Conservation (phyloP, 2,797 vertebrate genomes). For the Cheirogaleus major region DNA sequence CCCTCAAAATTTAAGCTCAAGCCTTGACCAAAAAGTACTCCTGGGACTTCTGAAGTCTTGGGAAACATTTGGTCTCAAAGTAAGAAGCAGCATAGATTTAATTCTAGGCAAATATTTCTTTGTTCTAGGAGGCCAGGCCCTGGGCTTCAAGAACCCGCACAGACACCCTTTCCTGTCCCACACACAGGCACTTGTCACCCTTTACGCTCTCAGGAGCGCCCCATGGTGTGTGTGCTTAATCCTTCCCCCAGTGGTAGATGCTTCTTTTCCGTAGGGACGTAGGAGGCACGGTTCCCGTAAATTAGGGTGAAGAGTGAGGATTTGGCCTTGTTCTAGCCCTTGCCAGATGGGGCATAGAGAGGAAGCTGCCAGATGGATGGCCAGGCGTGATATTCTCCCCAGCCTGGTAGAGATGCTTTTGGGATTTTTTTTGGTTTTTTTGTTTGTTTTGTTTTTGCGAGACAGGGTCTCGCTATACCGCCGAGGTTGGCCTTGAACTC, state of each 20-base stretch:
- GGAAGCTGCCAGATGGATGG: not conserved
- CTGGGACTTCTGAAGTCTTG: conserved; percentile 15
- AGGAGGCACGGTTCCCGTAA: not conserved
- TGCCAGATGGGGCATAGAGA: not conserved
- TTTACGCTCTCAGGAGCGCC: not conserved
- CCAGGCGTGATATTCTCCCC: not conserved
- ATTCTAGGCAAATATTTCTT: conserved; percentile 28
- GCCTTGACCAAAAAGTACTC: not conserved
- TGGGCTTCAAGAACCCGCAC: not conserved
- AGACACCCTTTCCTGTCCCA: not conserved
- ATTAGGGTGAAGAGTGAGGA: not conserved
- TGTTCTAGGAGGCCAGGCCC: not conserved
- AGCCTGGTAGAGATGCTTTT: not conserved
- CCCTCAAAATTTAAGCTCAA: not conserved
- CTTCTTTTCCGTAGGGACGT: not conserved
- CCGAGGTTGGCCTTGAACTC: not conserved
- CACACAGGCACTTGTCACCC: not conserved
- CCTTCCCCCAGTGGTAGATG: rapidly evolving
- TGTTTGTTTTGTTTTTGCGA: not conserved
- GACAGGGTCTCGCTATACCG: not conserved
- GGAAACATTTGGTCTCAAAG: not conserved
- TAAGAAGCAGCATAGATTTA: not conserved
- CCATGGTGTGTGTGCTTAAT: rapidly evolving
- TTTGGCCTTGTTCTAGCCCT: not conserved
- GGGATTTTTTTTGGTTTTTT: not conserved